A percentile compares a stretch with the other conserved stretches of the same genome.
phyloP scores from a whole-genome alignment of 2,888 invertebrate species.

The Pandemis cinnamomeana region DNA sequence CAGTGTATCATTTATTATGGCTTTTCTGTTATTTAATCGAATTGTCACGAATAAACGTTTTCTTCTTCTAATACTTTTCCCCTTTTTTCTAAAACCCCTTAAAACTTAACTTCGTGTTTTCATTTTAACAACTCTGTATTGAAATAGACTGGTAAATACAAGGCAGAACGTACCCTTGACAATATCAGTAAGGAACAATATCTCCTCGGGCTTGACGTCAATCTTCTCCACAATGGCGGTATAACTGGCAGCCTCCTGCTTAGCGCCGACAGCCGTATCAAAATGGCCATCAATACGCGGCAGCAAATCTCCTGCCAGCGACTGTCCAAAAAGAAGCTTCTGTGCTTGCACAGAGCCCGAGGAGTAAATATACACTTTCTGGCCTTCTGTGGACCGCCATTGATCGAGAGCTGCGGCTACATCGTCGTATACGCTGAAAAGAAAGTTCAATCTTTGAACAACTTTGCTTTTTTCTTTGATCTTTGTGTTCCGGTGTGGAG shows the following conservation, averaged over 20 bases:
- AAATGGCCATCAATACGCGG: slow-evolving; percentile 91
- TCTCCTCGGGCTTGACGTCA: slow-evolving; percentile 85
- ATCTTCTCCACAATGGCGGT: slow-evolving; percentile 89
- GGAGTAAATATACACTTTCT: slow-evolving; percentile 93
- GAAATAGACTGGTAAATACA: not conserved
- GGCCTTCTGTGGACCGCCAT: slow-evolving; percentile 88
- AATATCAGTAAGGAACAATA: slow-evolving; percentile 95
- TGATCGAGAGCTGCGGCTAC: slow-evolving; percentile 89
- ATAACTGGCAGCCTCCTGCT: slow-evolving; percentile 92
- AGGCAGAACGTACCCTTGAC: slow-evolving; percentile 86
- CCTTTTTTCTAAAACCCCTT: too few relatives aligned
- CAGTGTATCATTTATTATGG: too few relatives aligned
- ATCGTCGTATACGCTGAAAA: slow-evolving; percentile 93
- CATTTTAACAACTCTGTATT: too few relatives aligned
- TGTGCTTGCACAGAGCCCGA: slow-evolving; percentile 97
- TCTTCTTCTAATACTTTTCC: too few relatives aligned
- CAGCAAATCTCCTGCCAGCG: slow-evolving; percentile 90
- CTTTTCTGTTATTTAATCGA: too few relatives aligned
- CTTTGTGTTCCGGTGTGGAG: too few relatives aligned
- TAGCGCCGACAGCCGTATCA: slow-evolving; percentile 93
- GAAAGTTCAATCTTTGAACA: not conserved
- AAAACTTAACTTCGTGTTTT: too few relatives aligned
- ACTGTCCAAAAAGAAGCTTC: slow-evolving; percentile 92
- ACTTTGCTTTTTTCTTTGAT: too few relatives aligned
- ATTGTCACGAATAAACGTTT: too few relatives aligned